Conservation (phyloP, 2,797 vertebrate genomes). For the Coreius guichenoti region DNA sequence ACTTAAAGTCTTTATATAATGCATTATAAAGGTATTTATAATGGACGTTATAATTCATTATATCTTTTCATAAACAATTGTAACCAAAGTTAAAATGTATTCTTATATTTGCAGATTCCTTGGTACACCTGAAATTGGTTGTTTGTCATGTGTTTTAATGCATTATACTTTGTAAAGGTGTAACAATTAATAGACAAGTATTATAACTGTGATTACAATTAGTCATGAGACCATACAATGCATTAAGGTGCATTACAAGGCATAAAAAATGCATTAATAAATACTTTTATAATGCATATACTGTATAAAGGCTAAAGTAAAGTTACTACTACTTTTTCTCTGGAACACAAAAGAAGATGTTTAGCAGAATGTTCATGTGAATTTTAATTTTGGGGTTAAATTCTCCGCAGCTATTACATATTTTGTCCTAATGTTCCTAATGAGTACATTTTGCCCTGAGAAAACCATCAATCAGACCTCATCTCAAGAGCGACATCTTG, state of each 20-base stretch:
- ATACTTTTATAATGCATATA: neutral
- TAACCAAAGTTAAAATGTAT: neutral
- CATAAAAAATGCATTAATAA: neutral
- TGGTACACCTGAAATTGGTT: too few relatives aligned
- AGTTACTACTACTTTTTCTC: neutral
- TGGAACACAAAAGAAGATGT: neutral
- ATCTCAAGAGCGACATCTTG: conserved; percentile 35
- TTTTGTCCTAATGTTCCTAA: conserved; percentile 12
- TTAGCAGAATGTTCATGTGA: neutral
- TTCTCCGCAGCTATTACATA: neutral
- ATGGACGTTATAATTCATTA: neutral
- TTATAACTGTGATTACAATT: neutral
- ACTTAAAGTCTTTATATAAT: neutral
- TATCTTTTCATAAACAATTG: neutral
- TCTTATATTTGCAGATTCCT: neutral
- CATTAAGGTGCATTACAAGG: neutral
- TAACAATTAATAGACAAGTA: neutral
- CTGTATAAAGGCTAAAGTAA: neutral
- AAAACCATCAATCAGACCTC: conserved; percentile 42
- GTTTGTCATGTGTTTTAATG: too few relatives aligned
- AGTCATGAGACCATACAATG: neutral
- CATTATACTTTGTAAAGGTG: too few relatives aligned
- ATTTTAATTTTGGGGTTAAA: conserved; percentile 11
- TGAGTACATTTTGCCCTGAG: neutral
- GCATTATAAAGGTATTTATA: neutral